These are phyloP conservation scores for Reticulitermes speratus DNA, from an alignment of 1,140 invertebrate species.

Conservation along the genomic window DNA sequence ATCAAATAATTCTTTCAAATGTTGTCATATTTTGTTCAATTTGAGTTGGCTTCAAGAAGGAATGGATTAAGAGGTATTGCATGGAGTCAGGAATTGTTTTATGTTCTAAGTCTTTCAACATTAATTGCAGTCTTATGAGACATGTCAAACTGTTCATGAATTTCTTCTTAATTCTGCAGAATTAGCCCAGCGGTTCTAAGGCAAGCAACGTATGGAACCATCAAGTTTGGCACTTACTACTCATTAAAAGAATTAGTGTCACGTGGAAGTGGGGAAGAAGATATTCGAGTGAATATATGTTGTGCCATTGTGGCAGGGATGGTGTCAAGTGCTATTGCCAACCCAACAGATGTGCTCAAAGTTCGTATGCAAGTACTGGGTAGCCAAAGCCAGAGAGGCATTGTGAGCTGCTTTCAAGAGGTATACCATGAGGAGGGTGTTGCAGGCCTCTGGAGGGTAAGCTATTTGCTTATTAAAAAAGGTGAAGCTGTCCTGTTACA, in stretches of 20 bases:
- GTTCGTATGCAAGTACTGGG: constrained; percentile 84
- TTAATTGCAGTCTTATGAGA: too few relatives aligned
- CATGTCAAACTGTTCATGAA: too few relatives aligned
- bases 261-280: constrained; percentile 53
- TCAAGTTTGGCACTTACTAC: constrained; percentile 96
- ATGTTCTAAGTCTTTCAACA: too few relatives aligned
- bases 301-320: constrained; percentile 84
- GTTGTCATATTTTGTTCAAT: too few relatives aligned
- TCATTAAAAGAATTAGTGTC: constrained; percentile 73
- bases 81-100: too few relatives aligned
- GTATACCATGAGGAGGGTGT: constrained; percentile 80
- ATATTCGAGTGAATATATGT: constrained; percentile 75
- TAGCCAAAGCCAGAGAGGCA: constrained; percentile 53
- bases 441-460: constrained; percentile 82
- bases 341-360: constrained; percentile 98
- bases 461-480: constrained; percentile 36
- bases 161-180: constrained; percentile 52
- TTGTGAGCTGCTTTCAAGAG: constrained; percentile 74
- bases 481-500: too few relatives aligned
- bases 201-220: constrained; percentile 93
- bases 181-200: constrained; percentile 88
- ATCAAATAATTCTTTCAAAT: too few relatives aligned
- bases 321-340: constrained; percentile 91
- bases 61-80: too few relatives aligned
- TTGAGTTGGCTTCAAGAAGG: too few relatives aligned